Base-by-base conservation (phyloP, 2,113 vertebrate genomes). In the Sterna hirundo region DNA sequence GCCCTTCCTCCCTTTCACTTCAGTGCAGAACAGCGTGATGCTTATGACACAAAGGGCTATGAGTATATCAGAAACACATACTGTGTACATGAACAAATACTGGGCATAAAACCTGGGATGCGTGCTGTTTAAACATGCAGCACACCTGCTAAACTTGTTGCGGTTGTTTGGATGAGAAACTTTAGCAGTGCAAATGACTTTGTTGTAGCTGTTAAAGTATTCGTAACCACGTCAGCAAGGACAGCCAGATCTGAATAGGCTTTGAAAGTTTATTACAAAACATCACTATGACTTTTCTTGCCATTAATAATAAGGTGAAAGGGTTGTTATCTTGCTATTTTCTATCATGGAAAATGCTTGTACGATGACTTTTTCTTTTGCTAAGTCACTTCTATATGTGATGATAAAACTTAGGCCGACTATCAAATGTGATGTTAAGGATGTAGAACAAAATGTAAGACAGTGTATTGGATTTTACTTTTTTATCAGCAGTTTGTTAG, bases 211-310 rank as follows among this genome's bases (percentile, higher is more conserved):
- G 25, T 90, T 94, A 32, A 90, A n/a, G 27, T 82, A 71, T 79
- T 61, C 22, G 3, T 84, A 92, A 62, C 36, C 58, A 52, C 58
- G 54, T 96, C 51, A 70, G 27, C n/a, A 74, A 91, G 77, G 65
- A 84, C 6, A 89, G 10, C 1, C 64, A 78, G 61, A 49, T 69
- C 62, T 40, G 92, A 95, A 62, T 34, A 49, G 61, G 25, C 34
- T 97, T 92, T 92, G 83, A 81, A 27, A 11, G 49, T 42, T 93
- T 79, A 36, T 55, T 84, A 62, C 49, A 83, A 72, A 95, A 77
- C 52, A 22, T 57, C 22, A 13, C 55, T 62, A 16, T 10, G 30
- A 7, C 30, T 83, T 81, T 58, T 72, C 66, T 90, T 92, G 51
- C 66, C 57, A 69, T n/a, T 86, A 76, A 57, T 64, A 21, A 36